phyloP scores from a whole-genome alignment of 2,113 vertebrate genomes.

The Rhinolophus sinicus region DNA sequence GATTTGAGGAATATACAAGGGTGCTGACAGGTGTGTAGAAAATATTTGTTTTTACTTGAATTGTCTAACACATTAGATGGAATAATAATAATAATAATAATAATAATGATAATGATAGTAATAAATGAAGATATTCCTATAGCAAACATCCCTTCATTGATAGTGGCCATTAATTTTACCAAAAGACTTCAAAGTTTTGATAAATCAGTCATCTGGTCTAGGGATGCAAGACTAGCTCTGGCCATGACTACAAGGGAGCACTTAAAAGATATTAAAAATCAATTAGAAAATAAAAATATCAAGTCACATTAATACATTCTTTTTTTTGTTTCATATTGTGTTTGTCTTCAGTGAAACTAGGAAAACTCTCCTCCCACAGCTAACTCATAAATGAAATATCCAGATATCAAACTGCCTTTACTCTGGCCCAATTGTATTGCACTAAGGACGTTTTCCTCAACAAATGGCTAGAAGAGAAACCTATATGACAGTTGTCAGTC shows the following conservation, averaged over 20 bases:
- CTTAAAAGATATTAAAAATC: neutral
- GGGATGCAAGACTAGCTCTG: neutral
- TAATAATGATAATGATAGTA: neutral
- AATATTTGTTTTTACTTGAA: neutral
- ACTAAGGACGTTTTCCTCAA: neutral
- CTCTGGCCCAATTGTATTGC: neutral
- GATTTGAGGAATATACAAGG: neutral
- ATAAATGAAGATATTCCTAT: neutral
- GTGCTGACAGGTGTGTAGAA: neutral
- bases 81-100: neutral
- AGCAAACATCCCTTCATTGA: neutral
- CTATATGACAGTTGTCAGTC: neutral
- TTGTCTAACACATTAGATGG: neutral
- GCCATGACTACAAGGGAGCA: neutral
- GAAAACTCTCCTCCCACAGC: accelerated
- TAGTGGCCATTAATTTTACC: neutral
- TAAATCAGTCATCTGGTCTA: neutral
- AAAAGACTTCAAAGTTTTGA: neutral
- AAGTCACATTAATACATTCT: neutral
- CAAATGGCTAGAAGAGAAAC: neutral
- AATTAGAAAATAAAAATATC: neutral
- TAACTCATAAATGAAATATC: neutral
- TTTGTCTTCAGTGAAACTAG: neutral
- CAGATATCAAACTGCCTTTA: neutral
- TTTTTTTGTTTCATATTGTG: neutral